phyloP scores from a whole-genome alignment of 2,888 invertebrate genomes.

The Globia sparganii region DNA sequence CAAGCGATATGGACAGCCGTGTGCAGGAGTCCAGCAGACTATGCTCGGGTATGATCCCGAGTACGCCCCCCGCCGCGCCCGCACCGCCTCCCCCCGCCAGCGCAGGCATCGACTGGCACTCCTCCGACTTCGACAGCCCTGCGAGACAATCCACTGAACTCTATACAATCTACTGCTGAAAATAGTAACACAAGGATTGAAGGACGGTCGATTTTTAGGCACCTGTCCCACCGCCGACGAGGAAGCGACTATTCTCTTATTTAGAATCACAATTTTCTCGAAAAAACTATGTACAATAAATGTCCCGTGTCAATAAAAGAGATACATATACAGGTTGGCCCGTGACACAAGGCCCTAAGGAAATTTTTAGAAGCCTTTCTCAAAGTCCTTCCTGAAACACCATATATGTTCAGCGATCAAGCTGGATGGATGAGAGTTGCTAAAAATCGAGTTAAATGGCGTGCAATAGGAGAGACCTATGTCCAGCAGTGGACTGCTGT shows the following conservation, averaged over 20 bases:
- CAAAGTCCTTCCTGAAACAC: too few relatives aligned
- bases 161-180: conserved; percentile 46
- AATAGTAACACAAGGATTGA: not conserved
- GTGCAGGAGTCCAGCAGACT: conserved; percentile 96
- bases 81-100: conserved; percentile 93
- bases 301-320: not conserved
- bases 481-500: too few relatives aligned
- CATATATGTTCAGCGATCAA: too few relatives aligned
- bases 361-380: too few relatives aligned
- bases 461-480: too few relatives aligned
- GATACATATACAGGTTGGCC: not conserved
- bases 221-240: not conserved
- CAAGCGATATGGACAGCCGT: conserved; percentile 96
- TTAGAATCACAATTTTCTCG: too few relatives aligned
- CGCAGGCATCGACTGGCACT: conserved; percentile 97
- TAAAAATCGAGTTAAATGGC: too few relatives aligned
- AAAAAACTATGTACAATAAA: not conserved
- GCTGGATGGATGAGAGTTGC: too few relatives aligned
- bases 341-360: too few relatives aligned
- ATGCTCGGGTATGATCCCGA: conserved; percentile 96
- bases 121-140: conserved; percentile 96
- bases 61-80: conserved; percentile 88
- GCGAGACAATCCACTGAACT: conserved; percentile 57
- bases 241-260: not conserved
- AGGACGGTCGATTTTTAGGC: not conserved